Conservation (phyloP, 2,797 vertebrate species). For the Manis pentadactyla region DNA sequence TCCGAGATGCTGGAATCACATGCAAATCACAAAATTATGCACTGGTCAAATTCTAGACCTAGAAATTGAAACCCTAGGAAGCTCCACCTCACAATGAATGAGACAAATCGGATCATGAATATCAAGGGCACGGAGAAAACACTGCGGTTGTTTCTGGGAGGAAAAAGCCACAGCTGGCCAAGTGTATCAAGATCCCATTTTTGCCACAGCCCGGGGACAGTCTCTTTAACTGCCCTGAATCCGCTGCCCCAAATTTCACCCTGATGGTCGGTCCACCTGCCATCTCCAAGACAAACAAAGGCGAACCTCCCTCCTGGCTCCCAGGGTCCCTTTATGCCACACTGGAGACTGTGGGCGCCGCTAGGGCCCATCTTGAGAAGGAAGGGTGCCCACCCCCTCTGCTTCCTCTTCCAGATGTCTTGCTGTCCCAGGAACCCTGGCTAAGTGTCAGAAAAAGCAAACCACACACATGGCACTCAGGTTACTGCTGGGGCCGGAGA, state of each 20-base stretch:
- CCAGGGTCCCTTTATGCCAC: background rate
- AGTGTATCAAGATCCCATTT: no score
- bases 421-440: background rate
- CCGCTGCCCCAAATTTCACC: background rate
- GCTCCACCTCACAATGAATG: rapidly evolving
- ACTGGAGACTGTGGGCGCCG: rapidly evolving
- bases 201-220: background rate
- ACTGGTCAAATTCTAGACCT: background rate
- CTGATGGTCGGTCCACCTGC: background rate
- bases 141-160: background rate
- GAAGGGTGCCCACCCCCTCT: rapidly evolving
- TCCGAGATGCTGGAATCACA: rapidly evolving
- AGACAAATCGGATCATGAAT: background rate
- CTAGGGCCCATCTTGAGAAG: background rate
- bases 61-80: background rate
- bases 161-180: background rate
- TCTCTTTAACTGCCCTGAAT: background rate
- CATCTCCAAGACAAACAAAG: background rate
- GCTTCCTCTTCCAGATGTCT: background rate
- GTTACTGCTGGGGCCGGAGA: background rate
- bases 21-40: background rate
- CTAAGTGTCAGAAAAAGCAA: background rate
- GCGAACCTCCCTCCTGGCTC: rapidly evolving
- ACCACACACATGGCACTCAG: background rate
- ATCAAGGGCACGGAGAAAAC: background rate